Base-by-base conservation (phyloP, 2,888 invertebrate species). In the Xylota segnis region DNA sequence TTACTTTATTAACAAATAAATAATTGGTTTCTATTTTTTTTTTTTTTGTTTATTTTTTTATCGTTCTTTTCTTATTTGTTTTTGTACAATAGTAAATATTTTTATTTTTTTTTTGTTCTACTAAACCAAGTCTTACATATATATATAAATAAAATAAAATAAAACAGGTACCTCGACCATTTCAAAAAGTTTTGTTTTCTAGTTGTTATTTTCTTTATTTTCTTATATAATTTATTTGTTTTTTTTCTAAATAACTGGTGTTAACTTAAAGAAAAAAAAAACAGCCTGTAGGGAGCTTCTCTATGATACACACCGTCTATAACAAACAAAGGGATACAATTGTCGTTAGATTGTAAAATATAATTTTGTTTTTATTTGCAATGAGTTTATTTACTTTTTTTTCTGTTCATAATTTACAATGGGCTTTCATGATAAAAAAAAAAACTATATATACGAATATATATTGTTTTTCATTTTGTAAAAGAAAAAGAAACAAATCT, bases 1-100 rank as follows among this genome's bases (percentile, higher is more conserved):
- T 90, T 89, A 88, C 89, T 90, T 89, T 88, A 89, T 89, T 89
- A 90, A 90, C 74, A 75, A 74, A 70, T 58, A 47, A 74, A 70
- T 74, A 90, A 90, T 90, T 89, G 89, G 89, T 86, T 88, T 88
- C 88, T 89, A 87, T 87, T 75, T 71, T 79, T 79, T 81, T 87
- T 88, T 56, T 77, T 74, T 72, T 87, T 81, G 72, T 61, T 63
- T 82, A 2, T 70, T 87, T 84, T 82, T 75, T 87, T 88, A 70
- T 81, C 76, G 88, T 63, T 83, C 66, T 70, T 83, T 68, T 83
- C 75, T 78, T 84, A 88, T 79, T 56, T 78, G 88, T 87, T 87
- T 56, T 84, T 84, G 84, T 84, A 84, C 45, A 81, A 79, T 79
- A 65, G 50, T 59, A 23, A 52, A 76, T 77, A 81, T 47, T 84